Base-by-base conservation (phyloP, 2,888 invertebrate species). In the Ichneumon xanthorius region DNA sequence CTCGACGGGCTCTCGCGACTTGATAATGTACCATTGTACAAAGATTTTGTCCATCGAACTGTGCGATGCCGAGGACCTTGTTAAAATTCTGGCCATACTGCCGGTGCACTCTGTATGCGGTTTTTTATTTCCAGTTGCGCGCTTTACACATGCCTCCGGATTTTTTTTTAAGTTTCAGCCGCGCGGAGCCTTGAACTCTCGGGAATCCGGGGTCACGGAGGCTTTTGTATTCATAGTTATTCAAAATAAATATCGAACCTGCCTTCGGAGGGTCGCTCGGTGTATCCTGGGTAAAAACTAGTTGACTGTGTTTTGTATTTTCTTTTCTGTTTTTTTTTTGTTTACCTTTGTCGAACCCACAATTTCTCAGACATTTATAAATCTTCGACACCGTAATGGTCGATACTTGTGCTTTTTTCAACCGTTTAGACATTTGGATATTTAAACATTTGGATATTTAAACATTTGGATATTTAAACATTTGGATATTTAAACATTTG, bases 121-220 rank as follows among this genome's bases (percentile, higher is more conserved):
- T 75, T 63, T 72, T 71, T 72, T 77, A 40, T 48, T 55, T 75
- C 67, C 19, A 72, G 14, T 55, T 50, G 65, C 71, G 55, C 50
- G 82, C 68, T 67, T 71, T 30, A 71, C 22, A 53, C 65, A 80
- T 78, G 9, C 45, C 80, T 22, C 63, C 16, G 75, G 58, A 48
- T 72, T 80, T 50, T 58, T 45, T 45, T 48, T 40, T 48, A 68
- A 71, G 75, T 67, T 68, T 78, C 55, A 63, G 78, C 78, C 78
- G 63, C 73, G 63, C 68, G 78, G 73, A 77, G 40, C 77, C 81
- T 78, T 85, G 75, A 82, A 85, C 85, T 73, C 78, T 73, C 48
- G 19, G 61, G 40, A n/a, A 63, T 26, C 30, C 45, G 19, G 45
- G 75, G 63, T 73, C 45, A 73, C 45, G 11, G 58, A 58, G 58